A percentile compares a stretch with the other conserved stretches of the same genome.
phyloP scores from a whole-genome alignment of 2,888 invertebrate species.

The Penaeus monodon region DNA sequence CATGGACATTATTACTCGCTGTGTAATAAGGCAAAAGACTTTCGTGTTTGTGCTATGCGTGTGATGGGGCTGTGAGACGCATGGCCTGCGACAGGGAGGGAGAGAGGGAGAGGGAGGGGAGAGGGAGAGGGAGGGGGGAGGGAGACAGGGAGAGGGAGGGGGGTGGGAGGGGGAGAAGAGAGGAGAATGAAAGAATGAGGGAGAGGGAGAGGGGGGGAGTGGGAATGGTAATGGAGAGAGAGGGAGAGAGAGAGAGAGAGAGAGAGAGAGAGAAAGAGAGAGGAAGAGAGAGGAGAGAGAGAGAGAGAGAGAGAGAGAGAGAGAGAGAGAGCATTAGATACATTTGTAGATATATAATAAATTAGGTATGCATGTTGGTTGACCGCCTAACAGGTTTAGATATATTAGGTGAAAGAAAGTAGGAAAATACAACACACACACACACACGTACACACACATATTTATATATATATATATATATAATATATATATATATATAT shows the following conservation, averaged over 20 bases:
- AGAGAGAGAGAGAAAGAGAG: no score
- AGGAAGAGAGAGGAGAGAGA: neutral
- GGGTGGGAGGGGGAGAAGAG: neutral
- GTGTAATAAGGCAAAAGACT: no score
- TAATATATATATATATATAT: neutral
- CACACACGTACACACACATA: neutral
- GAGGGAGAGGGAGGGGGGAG: neutral
- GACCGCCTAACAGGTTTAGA: no score
- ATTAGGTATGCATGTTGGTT: no score
- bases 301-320: neutral
- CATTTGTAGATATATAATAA: neutral
- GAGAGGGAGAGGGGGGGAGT: neutral
- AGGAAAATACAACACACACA: neutral
- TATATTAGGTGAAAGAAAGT: neutral
- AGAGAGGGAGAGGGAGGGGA: neutral
- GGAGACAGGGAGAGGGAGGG: neutral
- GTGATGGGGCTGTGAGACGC: no score
- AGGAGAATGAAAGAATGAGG: no score
- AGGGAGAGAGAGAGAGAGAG: neutral
- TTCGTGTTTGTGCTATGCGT: neutral
- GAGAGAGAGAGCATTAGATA: conserved; percentile 1
- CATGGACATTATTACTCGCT: no score
- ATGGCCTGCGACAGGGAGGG: no score
- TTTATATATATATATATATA: neutral
- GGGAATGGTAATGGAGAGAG: no score